Percentiles rank a stretch among this genome's conserved stretches.
Evolutionary conservation across 1,140 invertebrate species (phyloP).

Genomic region (Drosophila eugracilis): DNA sequence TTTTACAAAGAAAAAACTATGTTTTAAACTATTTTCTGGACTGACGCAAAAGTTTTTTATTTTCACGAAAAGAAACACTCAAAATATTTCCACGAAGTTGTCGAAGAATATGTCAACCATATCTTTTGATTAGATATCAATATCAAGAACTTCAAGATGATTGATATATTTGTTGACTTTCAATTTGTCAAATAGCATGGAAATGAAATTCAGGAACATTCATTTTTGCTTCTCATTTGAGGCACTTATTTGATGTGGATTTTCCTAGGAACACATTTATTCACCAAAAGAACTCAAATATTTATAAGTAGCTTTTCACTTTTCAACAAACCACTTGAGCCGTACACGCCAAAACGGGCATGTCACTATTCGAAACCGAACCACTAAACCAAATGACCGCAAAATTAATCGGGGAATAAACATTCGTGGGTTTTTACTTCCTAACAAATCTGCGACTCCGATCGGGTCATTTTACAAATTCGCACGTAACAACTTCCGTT

Average conservation of each 20-base stretch:
- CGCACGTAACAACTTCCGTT: constrained; percentile 65
- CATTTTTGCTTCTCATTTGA: no score
- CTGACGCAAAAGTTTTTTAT: constrained; percentile 16
- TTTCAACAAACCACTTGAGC: constrained; percentile 50
- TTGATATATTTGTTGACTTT: constrained; percentile 58
- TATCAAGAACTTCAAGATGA: constrained; percentile 62
- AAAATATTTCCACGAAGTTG: constrained; percentile 43
- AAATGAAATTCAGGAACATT: constrained; percentile 23
- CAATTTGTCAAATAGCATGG: constrained; percentile 50
- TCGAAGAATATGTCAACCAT: constrained; percentile 47
- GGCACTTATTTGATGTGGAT: no score
- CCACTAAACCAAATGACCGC: neutral
- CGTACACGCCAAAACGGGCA: constrained; percentile 33
- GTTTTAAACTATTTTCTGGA: neutral
- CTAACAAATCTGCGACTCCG: neutral
- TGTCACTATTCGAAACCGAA: no score
- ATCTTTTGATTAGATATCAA: constrained; percentile 76
- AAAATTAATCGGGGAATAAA: constrained; percentile 20
- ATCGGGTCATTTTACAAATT: constrained; percentile 34
- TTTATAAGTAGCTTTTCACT: constrained; percentile 23
- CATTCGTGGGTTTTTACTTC: constrained; percentile 19
- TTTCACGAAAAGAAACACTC: constrained; percentile 17
- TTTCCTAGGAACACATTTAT: constrained; percentile 11
- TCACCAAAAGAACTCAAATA: constrained; percentile 1
- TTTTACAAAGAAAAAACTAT: neutral